A percentile compares a stretch with the other conserved stretches of the same genome.
phyloP scores from a whole-genome alignment of 2,113 vertebrate genomes.

The Fregetta grallaria region DNA sequence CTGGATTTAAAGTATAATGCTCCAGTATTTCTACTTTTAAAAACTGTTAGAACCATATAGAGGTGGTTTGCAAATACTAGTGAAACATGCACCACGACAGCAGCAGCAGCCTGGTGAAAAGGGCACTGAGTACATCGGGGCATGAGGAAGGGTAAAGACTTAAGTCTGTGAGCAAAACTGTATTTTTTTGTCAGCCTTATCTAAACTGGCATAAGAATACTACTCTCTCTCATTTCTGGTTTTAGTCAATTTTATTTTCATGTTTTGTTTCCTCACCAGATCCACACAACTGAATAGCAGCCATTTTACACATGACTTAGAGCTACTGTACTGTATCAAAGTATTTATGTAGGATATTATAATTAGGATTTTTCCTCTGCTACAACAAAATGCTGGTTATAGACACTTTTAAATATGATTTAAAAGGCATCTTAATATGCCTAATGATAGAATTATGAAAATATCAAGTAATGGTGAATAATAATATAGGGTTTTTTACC shows the following conservation, averaged over 20 bases:
- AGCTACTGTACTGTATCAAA: neutral
- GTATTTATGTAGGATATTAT: neutral
- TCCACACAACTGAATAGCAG: neutral
- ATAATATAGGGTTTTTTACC: neutral
- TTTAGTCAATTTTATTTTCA: neutral
- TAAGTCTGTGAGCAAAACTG: neutral
- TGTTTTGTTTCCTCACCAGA: neutral
- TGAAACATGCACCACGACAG: neutral
- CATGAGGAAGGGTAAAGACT: neutral
- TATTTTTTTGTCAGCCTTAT: neutral
- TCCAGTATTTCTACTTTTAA: neutral
- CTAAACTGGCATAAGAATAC: neutral
- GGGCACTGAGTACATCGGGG: neutral
- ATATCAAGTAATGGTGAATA: neutral
- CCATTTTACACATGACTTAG: neutral
- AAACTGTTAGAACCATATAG: neutral
- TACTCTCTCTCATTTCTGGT: neutral
- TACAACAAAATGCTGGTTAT: neutral
- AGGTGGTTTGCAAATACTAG: neutral
- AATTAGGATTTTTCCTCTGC: neutral
- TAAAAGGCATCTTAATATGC: neutral
- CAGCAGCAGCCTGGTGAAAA: neutral
- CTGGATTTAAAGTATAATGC: neutral
- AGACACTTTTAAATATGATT: neutral
- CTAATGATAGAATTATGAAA: neutral